Evolutionary conservation across 2,113 vertebrate genomes (phyloP).

Genomic region (Greenwoodochromis staneri): DNA sequence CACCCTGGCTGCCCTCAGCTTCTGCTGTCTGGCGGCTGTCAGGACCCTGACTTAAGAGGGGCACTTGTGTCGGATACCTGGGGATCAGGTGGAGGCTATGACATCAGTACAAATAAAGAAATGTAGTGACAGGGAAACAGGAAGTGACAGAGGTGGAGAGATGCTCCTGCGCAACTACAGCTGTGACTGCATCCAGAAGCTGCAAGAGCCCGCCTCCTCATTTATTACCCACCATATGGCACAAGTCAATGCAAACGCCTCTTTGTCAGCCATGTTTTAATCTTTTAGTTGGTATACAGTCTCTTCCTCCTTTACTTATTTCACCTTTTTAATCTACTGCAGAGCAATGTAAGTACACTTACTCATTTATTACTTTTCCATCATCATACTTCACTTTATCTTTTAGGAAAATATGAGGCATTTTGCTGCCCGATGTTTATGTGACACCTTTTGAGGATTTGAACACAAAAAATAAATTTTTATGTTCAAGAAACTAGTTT

Average conservation of each 20-base stretch:
- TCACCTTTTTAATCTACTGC: neutral
- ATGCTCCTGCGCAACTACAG: neutral
- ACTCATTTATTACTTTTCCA: neutral
- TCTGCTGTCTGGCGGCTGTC: constrained; percentile 35
- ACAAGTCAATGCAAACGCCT: neutral
- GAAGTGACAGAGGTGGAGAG: constrained; percentile 9
- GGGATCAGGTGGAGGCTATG: constrained; percentile 17
- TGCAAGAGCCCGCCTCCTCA: neutral
- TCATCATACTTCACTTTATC: neutral
- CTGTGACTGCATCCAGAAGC: neutral
- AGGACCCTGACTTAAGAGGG: constrained; percentile 12
- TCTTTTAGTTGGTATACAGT: neutral
- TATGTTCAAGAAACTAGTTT: neutral
- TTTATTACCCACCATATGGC: neutral
- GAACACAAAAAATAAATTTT: neutral
- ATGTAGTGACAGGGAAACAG: neutral
- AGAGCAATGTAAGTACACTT: neutral
- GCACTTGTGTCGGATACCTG: neutral
- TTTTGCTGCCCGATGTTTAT: neutral
- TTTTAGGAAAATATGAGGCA: neutral
- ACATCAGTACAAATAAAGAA: constrained; percentile 1
- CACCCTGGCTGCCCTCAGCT: neutral
- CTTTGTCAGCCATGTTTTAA: neutral
- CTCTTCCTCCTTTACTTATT: neutral
- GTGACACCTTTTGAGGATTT: neutral